Evolutionary conservation across 2,888 invertebrate genomes (phyloP).

Genomic region (Monoplex corrugatus): DNA sequence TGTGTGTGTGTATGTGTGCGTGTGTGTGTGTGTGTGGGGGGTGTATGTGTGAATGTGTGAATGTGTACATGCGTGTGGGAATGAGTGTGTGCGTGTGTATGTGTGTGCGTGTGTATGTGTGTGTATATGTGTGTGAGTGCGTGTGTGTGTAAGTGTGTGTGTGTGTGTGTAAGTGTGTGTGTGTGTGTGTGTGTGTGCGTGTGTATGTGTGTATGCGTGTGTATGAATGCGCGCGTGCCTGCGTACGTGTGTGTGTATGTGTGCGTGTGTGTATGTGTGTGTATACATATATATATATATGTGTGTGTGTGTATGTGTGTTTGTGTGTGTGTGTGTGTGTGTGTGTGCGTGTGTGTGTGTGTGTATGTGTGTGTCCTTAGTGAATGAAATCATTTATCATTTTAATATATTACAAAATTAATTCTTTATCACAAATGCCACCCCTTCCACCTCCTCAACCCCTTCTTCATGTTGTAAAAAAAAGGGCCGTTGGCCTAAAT

Average conservation of each 20-base stretch:
- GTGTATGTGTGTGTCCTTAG: neutral
- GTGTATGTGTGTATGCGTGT: slow-evolving; percentile 17
- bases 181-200: neutral
- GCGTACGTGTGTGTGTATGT: neutral
- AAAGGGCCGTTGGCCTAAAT: too few species aligned
- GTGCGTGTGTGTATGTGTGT: neutral
- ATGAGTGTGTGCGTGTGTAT: slow-evolving; percentile 5
- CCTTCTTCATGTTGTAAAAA: too few species aligned
- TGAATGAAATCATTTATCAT: too few species aligned
- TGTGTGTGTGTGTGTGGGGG: neutral
- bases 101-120: slow-evolving; percentile 25
- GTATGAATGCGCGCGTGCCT: neutral
- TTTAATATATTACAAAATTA: too few species aligned
- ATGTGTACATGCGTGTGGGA: too few species aligned
- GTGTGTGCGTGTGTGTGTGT: neutral
- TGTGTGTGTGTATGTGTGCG: neutral
- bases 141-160: neutral
- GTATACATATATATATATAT: neutral
- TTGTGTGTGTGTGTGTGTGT: slow-evolving; percentile 30
- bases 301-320: slow-evolving; percentile 32
- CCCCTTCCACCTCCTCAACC: too few species aligned
- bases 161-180: neutral
- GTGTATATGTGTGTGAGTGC: slow-evolving; percentile 9
- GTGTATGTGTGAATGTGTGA: too few species aligned
- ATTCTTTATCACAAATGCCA: too few species aligned